Evolutionary conservation across 2,888 invertebrate species (phyloP).

Genomic region (Sclerodermus sp.): DNA sequence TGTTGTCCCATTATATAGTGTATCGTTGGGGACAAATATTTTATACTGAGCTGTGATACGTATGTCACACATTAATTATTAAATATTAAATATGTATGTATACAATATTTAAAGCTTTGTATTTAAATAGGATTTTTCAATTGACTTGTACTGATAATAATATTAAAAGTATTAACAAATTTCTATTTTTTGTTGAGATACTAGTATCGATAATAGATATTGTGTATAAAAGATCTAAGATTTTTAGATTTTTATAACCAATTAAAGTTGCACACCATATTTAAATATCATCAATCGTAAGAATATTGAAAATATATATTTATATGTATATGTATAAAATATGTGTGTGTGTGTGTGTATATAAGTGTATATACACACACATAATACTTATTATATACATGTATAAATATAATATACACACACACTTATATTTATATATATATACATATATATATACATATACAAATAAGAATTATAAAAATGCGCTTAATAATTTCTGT

Average conservation of each 20-base stretch:
- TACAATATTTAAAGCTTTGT: slow-evolving; percentile 35
- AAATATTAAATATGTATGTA: slow-evolving; percentile 29
- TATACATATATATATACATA: not conserved
- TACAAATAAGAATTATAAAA: too few relatives aligned
- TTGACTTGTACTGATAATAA: slow-evolving; percentile 37
- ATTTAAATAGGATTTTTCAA: slow-evolving; percentile 49
- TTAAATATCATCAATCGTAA: slow-evolving; percentile 13
- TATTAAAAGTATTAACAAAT: slow-evolving; percentile 45
- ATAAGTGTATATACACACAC: too few relatives aligned
- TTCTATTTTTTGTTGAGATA: slow-evolving; percentile 36
- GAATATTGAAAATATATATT: too few relatives aligned
- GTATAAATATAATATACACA: too few relatives aligned
- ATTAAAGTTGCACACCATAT: slow-evolving; percentile 28
- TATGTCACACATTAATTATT: slow-evolving; percentile 29
- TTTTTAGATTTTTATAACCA: slow-evolving; percentile 30
- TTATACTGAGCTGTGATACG: slow-evolving; percentile 36
- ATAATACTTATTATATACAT: too few relatives aligned
- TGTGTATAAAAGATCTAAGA: slow-evolving; percentile 19
- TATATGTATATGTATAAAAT: too few relatives aligned
- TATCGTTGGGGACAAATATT: slow-evolving; percentile 13
- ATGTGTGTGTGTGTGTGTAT: too few relatives aligned
- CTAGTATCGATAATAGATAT: slow-evolving; percentile 29
- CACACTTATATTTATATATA: too few relatives aligned
- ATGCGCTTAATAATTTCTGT: not conserved
- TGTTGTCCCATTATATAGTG: slow-evolving; percentile 21